phyloP scores from a whole-genome alignment of 2,113 vertebrate species.

The Neolamprologus cancellatus region DNA sequence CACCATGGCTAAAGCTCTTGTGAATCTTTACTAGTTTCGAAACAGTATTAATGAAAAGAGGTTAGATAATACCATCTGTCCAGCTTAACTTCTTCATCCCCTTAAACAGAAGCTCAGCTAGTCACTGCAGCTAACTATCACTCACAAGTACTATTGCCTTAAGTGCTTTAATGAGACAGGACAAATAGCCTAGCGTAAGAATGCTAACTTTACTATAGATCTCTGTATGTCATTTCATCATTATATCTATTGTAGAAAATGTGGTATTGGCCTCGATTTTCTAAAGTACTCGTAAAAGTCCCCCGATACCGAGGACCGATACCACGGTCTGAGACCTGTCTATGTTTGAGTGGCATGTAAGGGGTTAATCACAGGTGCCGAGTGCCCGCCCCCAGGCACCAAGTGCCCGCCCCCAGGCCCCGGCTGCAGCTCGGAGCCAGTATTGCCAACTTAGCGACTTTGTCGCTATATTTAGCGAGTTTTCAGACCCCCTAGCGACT shows the following conservation, averaged over 20 bases:
- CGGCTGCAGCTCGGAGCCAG: no score
- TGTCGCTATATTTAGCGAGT: no score
- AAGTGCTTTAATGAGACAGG: neutral
- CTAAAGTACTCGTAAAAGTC: no score
- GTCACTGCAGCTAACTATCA: neutral
- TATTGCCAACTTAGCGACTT: no score
- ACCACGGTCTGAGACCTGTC: no score
- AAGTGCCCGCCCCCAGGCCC: no score
- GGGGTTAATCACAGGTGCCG: no score
- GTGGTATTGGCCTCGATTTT: no score
- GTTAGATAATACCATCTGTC: neutral
- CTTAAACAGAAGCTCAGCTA: neutral
- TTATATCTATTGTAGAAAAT: neutral
- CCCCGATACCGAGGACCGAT: no score
- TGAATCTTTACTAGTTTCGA: neutral
- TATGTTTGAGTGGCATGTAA: no score
- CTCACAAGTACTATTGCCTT: neutral
- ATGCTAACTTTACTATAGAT: neutral
- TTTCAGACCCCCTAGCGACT: no score
- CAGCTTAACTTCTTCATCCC: neutral
- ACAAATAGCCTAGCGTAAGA: neutral
- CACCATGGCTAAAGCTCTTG: neutral
- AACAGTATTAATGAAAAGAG: neutral
- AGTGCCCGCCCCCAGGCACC: no score
- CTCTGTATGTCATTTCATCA: neutral